Percentiles rank a stretch among this genome's conserved stretches.
phyloP scores from a whole-genome alignment of 1,140 invertebrate genomes.

The Semibalanus balanoides region DNA sequence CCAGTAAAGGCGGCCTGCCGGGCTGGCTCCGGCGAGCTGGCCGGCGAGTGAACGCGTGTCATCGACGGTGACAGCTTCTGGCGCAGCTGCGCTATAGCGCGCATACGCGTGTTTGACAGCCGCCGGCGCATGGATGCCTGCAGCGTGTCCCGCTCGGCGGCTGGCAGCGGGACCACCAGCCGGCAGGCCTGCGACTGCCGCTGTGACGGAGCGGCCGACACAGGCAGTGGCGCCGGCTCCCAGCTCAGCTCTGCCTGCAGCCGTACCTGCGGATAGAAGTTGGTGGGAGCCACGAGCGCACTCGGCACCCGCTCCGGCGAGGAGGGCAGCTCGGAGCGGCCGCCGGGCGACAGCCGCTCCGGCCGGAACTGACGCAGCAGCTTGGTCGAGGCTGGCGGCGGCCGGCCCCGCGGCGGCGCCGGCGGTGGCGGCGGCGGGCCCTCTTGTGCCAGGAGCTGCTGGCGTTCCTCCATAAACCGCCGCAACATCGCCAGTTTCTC shows the following conservation, averaged over 20 bases:
- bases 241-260: neutral
- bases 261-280: neutral
- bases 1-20: neutral
- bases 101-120: neutral
- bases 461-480: neutral
- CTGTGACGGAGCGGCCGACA: too few relatives aligned
- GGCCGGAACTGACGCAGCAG: neutral
- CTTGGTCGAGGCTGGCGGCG: neutral
- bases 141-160: neutral
- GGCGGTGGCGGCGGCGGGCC: neutral
- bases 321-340: too few relatives aligned
- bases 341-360: neutral
- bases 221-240: neutral
- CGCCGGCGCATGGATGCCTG: neutral
- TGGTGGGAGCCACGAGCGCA: neutral
- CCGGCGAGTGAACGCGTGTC: too few relatives aligned
- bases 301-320: neutral
- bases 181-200: too few relatives aligned
- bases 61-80: neutral
- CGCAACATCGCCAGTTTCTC: neutral
- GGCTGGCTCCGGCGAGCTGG: too few relatives aligned
- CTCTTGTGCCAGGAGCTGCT: neutral
- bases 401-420: neutral
- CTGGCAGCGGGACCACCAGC: too few relatives aligned
- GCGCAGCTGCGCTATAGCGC: neutral